Base-by-base conservation (phyloP, 53 echinoderm and acorn worm species). In the Crossaster papposus region DNA sequence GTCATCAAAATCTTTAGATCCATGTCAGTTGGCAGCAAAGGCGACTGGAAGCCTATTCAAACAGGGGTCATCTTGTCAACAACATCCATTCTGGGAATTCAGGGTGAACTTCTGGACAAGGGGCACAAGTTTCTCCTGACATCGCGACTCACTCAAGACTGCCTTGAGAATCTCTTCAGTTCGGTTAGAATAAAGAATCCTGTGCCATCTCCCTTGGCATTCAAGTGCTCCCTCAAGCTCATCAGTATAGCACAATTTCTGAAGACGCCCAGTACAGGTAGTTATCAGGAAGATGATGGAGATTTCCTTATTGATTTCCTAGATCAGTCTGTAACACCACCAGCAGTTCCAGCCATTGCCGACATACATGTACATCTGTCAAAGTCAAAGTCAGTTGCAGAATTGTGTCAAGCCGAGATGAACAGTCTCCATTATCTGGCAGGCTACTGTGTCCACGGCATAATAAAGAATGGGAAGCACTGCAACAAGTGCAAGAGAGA, bases 31-130 rank as follows among this genome's bases (percentile, higher is more conserved):
- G 92, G 92, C 3, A 35, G 22, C 3, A 95, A 91, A 68, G 81
- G 85, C 18, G 90, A 88, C 2, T 94, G 94, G 96, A 94, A 92
- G 54, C 96, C 96, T 33, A 63, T 79, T 22, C 94, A 96, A 80
- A 86, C 89, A 44, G 93, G 92, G 0, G 86, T 94, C 24, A 89
- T 96, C 54, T 31, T 92, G 63, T 65, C 91, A 1, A 91, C 92
- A 26, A 64, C 81, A 32, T 94, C 94, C 51, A 82, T 96, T 28
- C 75, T 94, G 7, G 79, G 75, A 15, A 65, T 96, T 34, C 83
- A 81, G 14, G 73, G 91, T 4, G 90, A 94, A 78, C 64, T 96
- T 4, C 94, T 96, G 24, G 93, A 82, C 64, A 64, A 71, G 8
- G 91, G 93, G 0, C 92, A 94, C 58, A 65, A 51, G 79, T 92